Evolutionary conservation across 1,140 invertebrate species (phyloP).

Genomic region (Maniola jurtina): DNA sequence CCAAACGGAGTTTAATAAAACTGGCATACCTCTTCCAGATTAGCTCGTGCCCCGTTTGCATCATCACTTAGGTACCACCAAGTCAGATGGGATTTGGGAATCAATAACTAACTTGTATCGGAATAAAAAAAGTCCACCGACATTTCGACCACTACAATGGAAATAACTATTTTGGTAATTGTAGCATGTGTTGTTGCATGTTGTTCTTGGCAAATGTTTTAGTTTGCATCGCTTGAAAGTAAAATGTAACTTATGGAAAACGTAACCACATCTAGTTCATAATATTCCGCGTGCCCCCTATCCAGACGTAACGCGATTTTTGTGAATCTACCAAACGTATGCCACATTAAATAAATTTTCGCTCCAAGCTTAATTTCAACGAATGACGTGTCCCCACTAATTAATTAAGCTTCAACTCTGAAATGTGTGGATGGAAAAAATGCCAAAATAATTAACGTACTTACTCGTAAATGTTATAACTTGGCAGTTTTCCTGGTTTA

Average conservation of each 20-base stretch:
- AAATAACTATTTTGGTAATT: no score
- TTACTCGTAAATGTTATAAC: slow-evolving; percentile 17
- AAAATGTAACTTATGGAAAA: neutral
- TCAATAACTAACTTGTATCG: no score
- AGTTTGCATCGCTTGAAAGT: neutral
- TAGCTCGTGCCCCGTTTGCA: no score
- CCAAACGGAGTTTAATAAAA: no score
- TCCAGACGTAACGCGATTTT: slow-evolving; percentile 54
- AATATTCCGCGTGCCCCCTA: slow-evolving; percentile 17
- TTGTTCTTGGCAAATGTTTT: no score
- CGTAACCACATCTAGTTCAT: neutral
- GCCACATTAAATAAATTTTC: slow-evolving; percentile 62
- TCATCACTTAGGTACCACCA: no score
- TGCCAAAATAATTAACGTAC: slow-evolving; percentile 29
- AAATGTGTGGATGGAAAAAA: slow-evolving; percentile 28
- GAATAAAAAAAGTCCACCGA: no score
- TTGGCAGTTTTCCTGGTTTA: neutral
- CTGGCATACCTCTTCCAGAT: no score
- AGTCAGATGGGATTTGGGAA: no score
- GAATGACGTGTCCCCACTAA: slow-evolving; percentile 48
- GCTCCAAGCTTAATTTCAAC: slow-evolving; percentile 44
- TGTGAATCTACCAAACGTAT: slow-evolving; percentile 60
- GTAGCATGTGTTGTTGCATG: no score
- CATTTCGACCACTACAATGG: no score
- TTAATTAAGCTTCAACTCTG: slow-evolving; percentile 54